These are phyloP conservation scores for Emydoidea blandingii DNA, from an alignment of 2,797 vertebrate genomes.

Conservation along the genomic window DNA sequence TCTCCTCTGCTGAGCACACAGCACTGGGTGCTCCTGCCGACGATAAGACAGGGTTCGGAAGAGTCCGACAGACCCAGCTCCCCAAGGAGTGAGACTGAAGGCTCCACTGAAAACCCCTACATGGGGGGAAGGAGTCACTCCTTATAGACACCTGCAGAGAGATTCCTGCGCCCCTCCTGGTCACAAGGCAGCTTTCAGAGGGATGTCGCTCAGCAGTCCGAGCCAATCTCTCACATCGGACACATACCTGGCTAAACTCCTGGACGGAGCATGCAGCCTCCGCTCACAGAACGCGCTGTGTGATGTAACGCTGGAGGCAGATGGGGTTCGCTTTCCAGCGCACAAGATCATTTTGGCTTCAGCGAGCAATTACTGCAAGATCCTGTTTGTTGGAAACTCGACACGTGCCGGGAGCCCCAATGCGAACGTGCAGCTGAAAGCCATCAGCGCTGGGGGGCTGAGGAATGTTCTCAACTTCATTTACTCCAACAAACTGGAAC, in stretches of 20 bases:
- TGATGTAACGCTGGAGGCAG: slow-evolving; percentile 66
- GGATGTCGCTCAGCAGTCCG: neutral
- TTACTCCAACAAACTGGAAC: slow-evolving; percentile 69
- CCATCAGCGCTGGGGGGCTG: slow-evolving; percentile 53
- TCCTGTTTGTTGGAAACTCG: slow-evolving; percentile 34
- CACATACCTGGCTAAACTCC: slow-evolving; percentile 50
- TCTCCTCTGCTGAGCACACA: fast-evolving
- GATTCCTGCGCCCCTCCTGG: neutral
- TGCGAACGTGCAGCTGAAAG: neutral
- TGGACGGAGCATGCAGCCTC: slow-evolving; percentile 57
- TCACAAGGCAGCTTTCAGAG: fast-evolving
- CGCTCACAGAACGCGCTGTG: slow-evolving; percentile 34
- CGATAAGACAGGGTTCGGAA: neutral
- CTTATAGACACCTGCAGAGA: fast-evolving
- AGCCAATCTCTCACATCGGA: slow-evolving; percentile 15
- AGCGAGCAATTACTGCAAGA: slow-evolving; percentile 76
- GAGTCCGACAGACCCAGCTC: neutral
- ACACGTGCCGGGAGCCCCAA: fast-evolving
- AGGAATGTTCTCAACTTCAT: slow-evolving; percentile 71
- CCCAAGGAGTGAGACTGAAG: neutral
- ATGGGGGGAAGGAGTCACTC: neutral
- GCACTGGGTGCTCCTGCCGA: fast-evolving
- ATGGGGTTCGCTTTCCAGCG: slow-evolving; percentile 65
- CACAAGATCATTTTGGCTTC: slow-evolving; percentile 73
- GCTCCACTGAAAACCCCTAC: neutral